A percentile compares a stretch with the other conserved stretches of the same genome.
These are phyloP conservation scores for Ectropis grisescens DNA, from an alignment of 1,140 invertebrate species.

Conservation along the genomic window DNA sequence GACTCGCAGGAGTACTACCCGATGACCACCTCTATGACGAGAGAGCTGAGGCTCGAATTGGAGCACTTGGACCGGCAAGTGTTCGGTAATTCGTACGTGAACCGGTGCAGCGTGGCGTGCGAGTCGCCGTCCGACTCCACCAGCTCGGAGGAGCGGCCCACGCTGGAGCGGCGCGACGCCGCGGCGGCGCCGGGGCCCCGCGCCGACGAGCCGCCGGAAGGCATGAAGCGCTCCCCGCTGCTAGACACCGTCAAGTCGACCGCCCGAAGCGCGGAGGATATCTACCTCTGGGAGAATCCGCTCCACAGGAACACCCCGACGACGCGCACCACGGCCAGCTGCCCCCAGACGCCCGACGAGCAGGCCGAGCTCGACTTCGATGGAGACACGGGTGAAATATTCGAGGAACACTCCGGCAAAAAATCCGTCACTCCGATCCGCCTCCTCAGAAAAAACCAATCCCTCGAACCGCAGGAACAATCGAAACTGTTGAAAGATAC, in stretches of 20 bases:
- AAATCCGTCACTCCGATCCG: conserved; percentile 76
- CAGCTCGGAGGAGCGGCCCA: conserved; percentile 51
- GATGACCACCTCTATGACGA: conserved; percentile 87
- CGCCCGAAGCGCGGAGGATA: conserved; percentile 71
- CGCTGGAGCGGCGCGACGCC: conserved; percentile 22
- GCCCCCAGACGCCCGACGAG: conserved; percentile 76
- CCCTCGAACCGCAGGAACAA: conserved; percentile 37
- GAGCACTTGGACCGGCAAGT: conserved; percentile 87
- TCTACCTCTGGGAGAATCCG: conserved; percentile 85
- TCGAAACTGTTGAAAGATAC: conserved; percentile 23
- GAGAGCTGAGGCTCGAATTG: conserved; percentile 83
- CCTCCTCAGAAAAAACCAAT: conserved; percentile 53
- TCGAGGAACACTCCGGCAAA: conserved; percentile 73
- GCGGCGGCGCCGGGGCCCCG: conserved; percentile 16
- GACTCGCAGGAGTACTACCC: conserved; percentile 87
- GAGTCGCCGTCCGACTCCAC: conserved; percentile 57
- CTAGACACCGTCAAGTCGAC: conserved; percentile 48
- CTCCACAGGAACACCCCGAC: conserved; percentile 71
- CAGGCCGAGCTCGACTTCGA: conserved; percentile 78
- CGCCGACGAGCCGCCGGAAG: conserved; percentile 25
- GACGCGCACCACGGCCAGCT: conserved; percentile 47
- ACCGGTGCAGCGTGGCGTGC: conserved; percentile 41
- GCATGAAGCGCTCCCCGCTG: conserved; percentile 41
- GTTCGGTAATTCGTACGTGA: conserved; percentile 71
- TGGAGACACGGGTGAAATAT: conserved; percentile 70